Evolutionary conservation across 2,797 vertebrate genomes (phyloP).

Genomic region (Monodelphis domestica): DNA sequence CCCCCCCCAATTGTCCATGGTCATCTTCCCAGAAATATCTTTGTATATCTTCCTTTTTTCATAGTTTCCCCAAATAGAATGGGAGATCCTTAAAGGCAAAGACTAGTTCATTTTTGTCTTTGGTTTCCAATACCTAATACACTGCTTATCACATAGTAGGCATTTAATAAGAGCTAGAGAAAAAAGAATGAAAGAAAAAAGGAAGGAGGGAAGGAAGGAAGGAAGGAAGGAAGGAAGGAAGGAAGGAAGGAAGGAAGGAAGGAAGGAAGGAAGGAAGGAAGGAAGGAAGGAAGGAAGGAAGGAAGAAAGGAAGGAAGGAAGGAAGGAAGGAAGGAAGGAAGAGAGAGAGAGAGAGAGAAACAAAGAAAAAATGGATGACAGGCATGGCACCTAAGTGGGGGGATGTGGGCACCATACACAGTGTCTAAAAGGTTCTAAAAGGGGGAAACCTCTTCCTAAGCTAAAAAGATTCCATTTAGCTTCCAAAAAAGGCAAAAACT

Average conservation of each 20-base stretch:
- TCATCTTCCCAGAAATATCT: background rate
- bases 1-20: background rate
- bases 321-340: no score
- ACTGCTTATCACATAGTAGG: background rate
- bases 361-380: no score
- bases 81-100: background rate
- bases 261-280: no score
- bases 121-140: background rate
- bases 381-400: no score
- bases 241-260: background rate
- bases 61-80: background rate
- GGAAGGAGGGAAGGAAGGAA: background rate
- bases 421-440: no score
- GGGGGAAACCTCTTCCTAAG: background rate
- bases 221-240: background rate
- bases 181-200: background rate
- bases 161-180: background rate
- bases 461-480: background rate
- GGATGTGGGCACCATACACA: no score
- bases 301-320: no score
- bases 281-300: no score
- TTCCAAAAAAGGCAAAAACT: background rate
- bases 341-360: no score
- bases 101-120: background rate
- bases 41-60: background rate